Evolutionary conservation across 2,888 invertebrate species (phyloP).

Genomic region (Suillia variegata): DNA sequence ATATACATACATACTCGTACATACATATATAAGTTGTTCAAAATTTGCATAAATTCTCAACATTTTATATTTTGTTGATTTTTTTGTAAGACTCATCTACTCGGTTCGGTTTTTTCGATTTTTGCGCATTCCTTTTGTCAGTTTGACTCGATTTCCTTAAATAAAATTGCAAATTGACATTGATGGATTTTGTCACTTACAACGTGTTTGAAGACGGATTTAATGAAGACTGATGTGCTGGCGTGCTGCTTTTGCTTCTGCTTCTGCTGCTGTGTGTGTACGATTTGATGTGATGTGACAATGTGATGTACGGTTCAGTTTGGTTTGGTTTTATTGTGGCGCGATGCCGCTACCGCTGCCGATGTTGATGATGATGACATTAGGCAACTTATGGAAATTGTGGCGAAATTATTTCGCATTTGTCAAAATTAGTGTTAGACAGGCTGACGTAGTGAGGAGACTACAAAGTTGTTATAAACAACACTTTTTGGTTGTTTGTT

Average conservation of each 20-base stretch:
- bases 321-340: too few species aligned
- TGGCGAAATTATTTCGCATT: conserved; percentile 8
- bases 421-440: conserved; percentile 5
- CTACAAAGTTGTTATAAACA: too few species aligned
- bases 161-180: conserved; percentile 55
- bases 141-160: conserved; percentile 46
- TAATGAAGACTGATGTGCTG: conserved; percentile 54
- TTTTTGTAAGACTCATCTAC: too few species aligned
- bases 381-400: conserved; percentile 1
- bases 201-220: conserved; percentile 47
- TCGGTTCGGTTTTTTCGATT: too few species aligned
- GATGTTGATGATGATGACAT: background rate
- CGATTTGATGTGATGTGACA: background rate
- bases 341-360: too few species aligned
- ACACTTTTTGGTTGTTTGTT: too few species aligned
- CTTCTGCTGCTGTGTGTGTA: background rate
- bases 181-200: conserved; percentile 58
- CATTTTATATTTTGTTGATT: background rate
- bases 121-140: conserved; percentile 14
- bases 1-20: too few species aligned
- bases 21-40: too few species aligned
- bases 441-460: too few species aligned
- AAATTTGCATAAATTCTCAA: background rate
- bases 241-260: background rate
- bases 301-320: too few species aligned